Conservation (phyloP, 2,797 vertebrate genomes). For the Dermochelys coriacea region DNA sequence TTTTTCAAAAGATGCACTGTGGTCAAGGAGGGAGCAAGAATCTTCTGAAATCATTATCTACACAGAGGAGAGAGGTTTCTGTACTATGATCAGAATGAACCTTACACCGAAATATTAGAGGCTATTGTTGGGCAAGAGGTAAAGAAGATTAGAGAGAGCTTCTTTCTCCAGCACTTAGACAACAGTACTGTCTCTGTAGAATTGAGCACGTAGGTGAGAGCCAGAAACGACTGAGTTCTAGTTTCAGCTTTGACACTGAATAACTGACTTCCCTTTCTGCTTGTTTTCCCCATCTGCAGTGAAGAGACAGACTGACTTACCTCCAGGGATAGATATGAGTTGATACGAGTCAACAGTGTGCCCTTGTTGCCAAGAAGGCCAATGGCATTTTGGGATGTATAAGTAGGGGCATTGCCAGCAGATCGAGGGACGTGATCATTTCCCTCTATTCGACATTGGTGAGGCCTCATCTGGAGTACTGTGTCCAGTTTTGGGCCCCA, state of each 20-base stretch:
- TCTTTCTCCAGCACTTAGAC: neutral
- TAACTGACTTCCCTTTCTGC: neutral
- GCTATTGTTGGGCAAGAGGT: neutral
- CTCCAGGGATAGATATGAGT: neutral
- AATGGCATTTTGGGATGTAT: no score
- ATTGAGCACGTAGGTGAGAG: neutral
- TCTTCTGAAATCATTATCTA: neutral
- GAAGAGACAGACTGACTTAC: neutral
- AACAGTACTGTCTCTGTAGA: neutral
- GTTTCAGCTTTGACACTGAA: neutral
- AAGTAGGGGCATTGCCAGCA: no score
- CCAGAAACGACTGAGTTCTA: neutral
- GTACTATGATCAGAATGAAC: neutral
- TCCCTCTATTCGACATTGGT: no score
- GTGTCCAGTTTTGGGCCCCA: no score
- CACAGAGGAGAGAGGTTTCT: neutral
- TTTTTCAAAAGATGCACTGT: constrained; percentile 37
- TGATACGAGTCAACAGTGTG: no score
- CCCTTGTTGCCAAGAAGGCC: no score
- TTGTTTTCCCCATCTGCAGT: neutral
- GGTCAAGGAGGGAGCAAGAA: constrained; percentile 1
- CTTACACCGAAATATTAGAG: neutral
- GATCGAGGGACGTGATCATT: no score
- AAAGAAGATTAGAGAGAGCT: neutral
- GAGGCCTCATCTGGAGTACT: no score